Evolutionary conservation across 2,888 invertebrate species (phyloP).

Genomic region (Phyllotreta striolata): DNA sequence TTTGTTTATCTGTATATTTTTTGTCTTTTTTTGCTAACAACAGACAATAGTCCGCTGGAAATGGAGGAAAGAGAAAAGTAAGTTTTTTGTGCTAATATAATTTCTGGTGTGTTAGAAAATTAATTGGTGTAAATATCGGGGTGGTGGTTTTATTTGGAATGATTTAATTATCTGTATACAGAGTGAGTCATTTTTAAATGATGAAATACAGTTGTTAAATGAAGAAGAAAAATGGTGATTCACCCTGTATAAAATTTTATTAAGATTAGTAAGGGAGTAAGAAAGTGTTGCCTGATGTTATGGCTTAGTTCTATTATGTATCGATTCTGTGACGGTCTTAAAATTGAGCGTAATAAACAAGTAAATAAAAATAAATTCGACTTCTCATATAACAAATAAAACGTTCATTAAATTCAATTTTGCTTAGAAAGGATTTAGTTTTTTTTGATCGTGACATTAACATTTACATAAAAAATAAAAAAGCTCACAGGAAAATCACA

Average conservation of each 20-base stretch:
- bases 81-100: slow-evolving; percentile 62
- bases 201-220: background rate
- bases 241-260: slow-evolving; percentile 19
- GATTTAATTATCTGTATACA: background rate
- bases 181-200: background rate
- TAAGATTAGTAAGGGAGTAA: slow-evolving; percentile 35
- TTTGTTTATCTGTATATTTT: slow-evolving; percentile 43
- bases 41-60: slow-evolving; percentile 83
- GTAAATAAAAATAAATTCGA: too few relatives aligned
- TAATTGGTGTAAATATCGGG: slow-evolving; percentile 34
- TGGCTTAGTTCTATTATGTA: slow-evolving; percentile 31
- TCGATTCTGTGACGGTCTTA: background rate
- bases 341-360: too few relatives aligned
- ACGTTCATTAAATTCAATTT: too few relatives aligned
- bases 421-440: too few relatives aligned
- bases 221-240: background rate
- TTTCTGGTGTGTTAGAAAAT: slow-evolving; percentile 20
- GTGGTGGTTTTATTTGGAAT: slow-evolving; percentile 37
- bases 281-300: slow-evolving; percentile 35
- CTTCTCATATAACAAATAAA: too few relatives aligned
- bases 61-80: slow-evolving; percentile 87
- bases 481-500: too few relatives aligned
- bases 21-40: slow-evolving; percentile 61
- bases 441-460: too few relatives aligned
- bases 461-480: too few relatives aligned